These are phyloP conservation scores for Catamblyrhynchus diadema DNA, from an alignment of 2,797 vertebrate species.

Conservation along the genomic window DNA sequence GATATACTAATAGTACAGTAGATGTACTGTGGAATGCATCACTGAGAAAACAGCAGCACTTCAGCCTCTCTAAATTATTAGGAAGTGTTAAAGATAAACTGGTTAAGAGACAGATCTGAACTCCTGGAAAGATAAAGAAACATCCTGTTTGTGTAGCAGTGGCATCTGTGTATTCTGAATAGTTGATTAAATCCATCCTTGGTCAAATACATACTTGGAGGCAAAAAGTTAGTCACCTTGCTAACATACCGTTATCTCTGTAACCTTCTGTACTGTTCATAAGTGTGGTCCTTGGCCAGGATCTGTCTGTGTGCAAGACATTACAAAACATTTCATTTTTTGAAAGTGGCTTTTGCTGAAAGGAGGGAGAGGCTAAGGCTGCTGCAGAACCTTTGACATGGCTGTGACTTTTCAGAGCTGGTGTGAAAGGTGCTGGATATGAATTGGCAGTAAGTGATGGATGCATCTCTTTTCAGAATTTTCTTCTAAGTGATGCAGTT, in stretches of 20 bases:
- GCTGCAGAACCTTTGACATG: background rate
- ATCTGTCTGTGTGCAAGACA: background rate
- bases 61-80: background rate
- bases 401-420: background rate
- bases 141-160: background rate
- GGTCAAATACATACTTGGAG: background rate
- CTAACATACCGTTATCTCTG: background rate
- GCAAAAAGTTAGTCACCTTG: background rate
- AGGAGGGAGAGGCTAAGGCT: background rate
- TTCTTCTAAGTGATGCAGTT: background rate
- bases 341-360: background rate
- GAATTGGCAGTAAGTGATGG: background rate
- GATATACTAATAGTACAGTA: background rate
- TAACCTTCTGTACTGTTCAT: background rate
- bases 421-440: background rate
- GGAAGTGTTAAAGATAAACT: background rate
- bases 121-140: background rate
- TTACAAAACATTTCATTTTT: background rate
- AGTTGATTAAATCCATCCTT: background rate
- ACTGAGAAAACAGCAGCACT: background rate
- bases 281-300: background rate
- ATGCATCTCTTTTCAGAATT: background rate
- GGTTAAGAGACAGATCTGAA: background rate
- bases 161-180: fast-evolving
- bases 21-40: background rate